Base-by-base conservation (phyloP, 2,797 vertebrate species). In the Busarellus nigricollis region DNA sequence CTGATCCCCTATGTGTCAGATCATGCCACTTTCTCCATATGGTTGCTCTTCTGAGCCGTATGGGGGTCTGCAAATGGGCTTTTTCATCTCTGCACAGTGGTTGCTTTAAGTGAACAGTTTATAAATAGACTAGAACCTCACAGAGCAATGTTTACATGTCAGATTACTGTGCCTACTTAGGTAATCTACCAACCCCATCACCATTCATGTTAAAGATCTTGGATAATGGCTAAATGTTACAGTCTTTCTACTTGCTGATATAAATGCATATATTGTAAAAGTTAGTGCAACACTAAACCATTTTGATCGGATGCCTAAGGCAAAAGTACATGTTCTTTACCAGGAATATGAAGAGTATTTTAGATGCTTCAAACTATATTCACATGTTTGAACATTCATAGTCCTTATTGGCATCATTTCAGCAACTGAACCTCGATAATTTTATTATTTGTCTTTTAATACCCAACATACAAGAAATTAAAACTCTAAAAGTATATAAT, bases 271-370 rank as follows among this genome's bases (percentile, higher is more conserved):
- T 37, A 57, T 72, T 89, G 66, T 87, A 73, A 52, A 77, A 89
- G 63, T 83, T 69, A 44, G 17, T 70, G n/a, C 58, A 65, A 17
- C 18, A 7, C 62, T 70, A 50, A 80, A 47, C 17, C 19, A 1
- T 79, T 71, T 54, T 89, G 74, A 78, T 66, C 44, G 49, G 58
- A 73, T 80, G 66, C 90, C 90, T 54, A 44, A 77, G 93, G 59
- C 59, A 77, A 77, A 91, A 90, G 40, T 67, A 18, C n/a, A 1
- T 55, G 17, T 37, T 71, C 71, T 69, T 83, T 93, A 81, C 50
- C n/a, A 66, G 81, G 38, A 49, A 15, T 59, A 50, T 49, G 28
- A 80, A 49, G 58, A 72, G 28, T 84, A 29, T 57, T 93, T 61
- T 66, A 62, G 44, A 77, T 26, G 45, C 69, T 24, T 84, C 87